Base-by-base conservation (phyloP, 2,888 invertebrate species). In the Ligdia adustata region DNA sequence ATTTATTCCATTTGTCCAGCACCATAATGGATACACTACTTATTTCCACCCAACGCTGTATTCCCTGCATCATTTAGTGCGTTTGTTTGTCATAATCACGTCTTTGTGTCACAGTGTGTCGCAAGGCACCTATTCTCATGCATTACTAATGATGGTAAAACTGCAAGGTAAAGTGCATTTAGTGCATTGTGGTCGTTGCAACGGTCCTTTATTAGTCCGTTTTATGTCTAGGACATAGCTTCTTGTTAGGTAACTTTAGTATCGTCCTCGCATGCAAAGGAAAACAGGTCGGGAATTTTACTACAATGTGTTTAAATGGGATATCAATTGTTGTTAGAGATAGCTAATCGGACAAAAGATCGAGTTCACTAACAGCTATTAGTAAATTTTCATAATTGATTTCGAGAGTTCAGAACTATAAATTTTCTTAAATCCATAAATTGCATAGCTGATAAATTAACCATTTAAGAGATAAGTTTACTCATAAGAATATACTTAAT, bases 1-100 rank as follows among this genome's bases (percentile, higher is more conserved):
- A n/a, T n/a, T n/a, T n/a, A n/a, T n/a, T n/a, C n/a, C n/a, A n/a
- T n/a, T n/a, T n/a, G n/a, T n/a, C n/a, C n/a, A n/a, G n/a, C n/a
- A n/a, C 1, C 2, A 18, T 13, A 4, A n/a, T 14, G 13, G 45
- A 18, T 27, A 11, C 20, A 45, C 38, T 45, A 33, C n/a, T n/a
- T n/a, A n/a, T n/a, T n/a, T n/a, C 18, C 4, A 18, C 18, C 14
- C 11, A 11, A 7, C n/a, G n/a, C 29, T 14, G 22, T 15, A 28
- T 22, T 31, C 3, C 34, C 20, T 28, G 34, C 39, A 54, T 35
- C 37, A 46, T 47, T 61, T 50, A 57, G 50, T 44, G 44, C 39
- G 41, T 57, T 52, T 54, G 55, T 57, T 59, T 57, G 57, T 61
- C 60, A 61, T 59, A 59, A 59, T 55, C 48, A 57, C 59, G 57